Percentiles rank a stretch among this genome's conserved stretches.
Evolutionary conservation across 35 echinoderm and acorn worm species (phyloP).

Genomic region (Ptychodera flava): DNA sequence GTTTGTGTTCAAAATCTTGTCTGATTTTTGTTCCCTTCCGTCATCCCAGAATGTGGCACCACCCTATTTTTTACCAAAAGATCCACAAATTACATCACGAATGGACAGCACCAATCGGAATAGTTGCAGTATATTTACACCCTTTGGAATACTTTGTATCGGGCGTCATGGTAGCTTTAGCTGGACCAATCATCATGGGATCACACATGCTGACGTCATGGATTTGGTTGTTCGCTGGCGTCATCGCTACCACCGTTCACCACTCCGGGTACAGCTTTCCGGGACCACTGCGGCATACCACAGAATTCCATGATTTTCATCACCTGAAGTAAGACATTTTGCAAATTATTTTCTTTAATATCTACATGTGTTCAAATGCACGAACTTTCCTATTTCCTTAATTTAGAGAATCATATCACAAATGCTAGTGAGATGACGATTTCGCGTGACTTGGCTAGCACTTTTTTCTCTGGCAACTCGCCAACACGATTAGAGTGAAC

Average conservation of each 20-base stretch:
- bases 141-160: slow-evolving; percentile 77
- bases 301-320: slow-evolving; percentile 87
- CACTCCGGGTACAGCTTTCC: slow-evolving; percentile 94
- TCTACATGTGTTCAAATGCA: too few relatives aligned
- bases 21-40: too few relatives aligned
- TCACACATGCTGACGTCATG: slow-evolving; percentile 61
- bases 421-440: too few relatives aligned
- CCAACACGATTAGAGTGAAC: too few relatives aligned
- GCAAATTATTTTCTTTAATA: too few relatives aligned
- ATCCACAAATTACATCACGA: slow-evolving; percentile 95
- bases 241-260: slow-evolving; percentile 43
- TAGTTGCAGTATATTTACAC: slow-evolving; percentile 75
- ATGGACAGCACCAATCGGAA: slow-evolving; percentile 88
- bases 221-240: slow-evolving; percentile 65
- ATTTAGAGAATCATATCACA: too few relatives aligned
- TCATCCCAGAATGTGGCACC: slow-evolving; percentile 61
- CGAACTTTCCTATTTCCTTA: too few relatives aligned
- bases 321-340: slow-evolving; percentile 98
- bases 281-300: slow-evolving; percentile 22
- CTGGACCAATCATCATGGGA: slow-evolving; percentile 77
- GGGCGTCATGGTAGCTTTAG: slow-evolving; percentile 43
- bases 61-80: slow-evolving; percentile 58
- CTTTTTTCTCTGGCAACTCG: too few relatives aligned
- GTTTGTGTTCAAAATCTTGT: too few relatives aligned
- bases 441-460: too few relatives aligned